Evolutionary conservation across 2,888 invertebrate genomes (phyloP), one percentile per base, ranked within the genome.

Genomic region (Brenthis daphne): DNA sequence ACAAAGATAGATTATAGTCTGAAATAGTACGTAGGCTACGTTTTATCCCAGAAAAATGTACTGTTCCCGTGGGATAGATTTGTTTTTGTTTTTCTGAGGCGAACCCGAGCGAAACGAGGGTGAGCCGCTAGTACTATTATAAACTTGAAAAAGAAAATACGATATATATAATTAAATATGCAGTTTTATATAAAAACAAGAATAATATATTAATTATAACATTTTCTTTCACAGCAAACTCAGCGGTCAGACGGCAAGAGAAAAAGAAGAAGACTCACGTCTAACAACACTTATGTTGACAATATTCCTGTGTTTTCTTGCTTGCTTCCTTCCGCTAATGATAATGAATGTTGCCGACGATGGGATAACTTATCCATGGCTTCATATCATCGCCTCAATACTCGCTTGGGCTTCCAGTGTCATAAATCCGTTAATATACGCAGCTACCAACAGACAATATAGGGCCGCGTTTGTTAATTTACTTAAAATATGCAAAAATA

Each of bases 361-460:
- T 82, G 94, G 95, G 73, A 95, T 95, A 70, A 80, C 71, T 5
- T 94, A 94, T 78, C 97, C 98, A 4, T 94, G 95, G 87, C 86
- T 97, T 0, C 97, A 98, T 82, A 95, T 98, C 72, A 92, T 97
- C 67, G 96, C 97, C 0, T 97, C 97, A 0, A 95, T 98, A 64
- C 92, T 97, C 74, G 97, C 98, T 0, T 98, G 98, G 97, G 96
- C 97, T 0, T 97, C 98, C 0, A 96, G 97, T 70, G 97, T 98
- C 64, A 94, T 98, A 75, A 98, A 98, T 88, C 98, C 98, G 0
- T 94, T 98, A 73, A 97, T 98, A 75, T 98, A 98, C 88, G 98
- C 98, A 4, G 96, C 96, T 8, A 97, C 97, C 76, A 98, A 98
- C 85, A 94, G 96, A 74, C 96, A 97, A 79, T 98, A 98, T 82